phyloP scores from a whole-genome alignment of 2,797 vertebrate species.

The Fistularia tabacaria region DNA sequence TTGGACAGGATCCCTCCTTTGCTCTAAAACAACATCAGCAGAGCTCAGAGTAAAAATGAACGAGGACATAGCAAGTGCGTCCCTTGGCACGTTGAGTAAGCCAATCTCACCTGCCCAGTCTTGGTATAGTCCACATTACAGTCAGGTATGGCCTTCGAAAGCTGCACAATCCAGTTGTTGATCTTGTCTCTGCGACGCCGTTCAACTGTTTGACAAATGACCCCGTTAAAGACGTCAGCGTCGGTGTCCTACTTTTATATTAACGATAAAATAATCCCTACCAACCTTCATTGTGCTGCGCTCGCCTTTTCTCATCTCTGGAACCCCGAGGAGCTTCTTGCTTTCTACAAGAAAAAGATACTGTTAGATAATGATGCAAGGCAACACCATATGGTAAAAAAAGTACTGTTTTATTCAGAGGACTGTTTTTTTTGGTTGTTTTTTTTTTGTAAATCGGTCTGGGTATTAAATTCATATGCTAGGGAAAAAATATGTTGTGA shows the following conservation, averaged over 20 bases:
- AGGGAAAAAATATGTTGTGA: too few relatives aligned
- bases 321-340: conserved; percentile 65
- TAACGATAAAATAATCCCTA: too few relatives aligned
- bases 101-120: conserved; percentile 82
- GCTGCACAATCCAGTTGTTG: conserved; percentile 95
- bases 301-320: conserved; percentile 64
- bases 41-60: background rate
- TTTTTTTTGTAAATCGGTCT: too few relatives aligned
- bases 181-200: conserved; percentile 91
- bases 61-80: background rate
- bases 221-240: background rate
- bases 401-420: too few relatives aligned
- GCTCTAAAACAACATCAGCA: conserved; percentile 72
- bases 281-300: conserved; percentile 68
- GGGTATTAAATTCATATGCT: too few relatives aligned
- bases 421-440: too few relatives aligned
- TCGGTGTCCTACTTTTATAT: too few relatives aligned
- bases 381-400: too few relatives aligned
- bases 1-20: conserved; percentile 95
- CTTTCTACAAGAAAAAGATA: conserved; percentile 35
- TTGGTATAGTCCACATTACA: conserved; percentile 90
- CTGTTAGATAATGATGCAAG: background rate
- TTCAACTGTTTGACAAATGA: conserved; percentile 75
- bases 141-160: conserved; percentile 92
- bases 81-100: too few relatives aligned